Conservation (phyloP, 2,888 invertebrate species). For the Drosophila subquinaria region DNA sequence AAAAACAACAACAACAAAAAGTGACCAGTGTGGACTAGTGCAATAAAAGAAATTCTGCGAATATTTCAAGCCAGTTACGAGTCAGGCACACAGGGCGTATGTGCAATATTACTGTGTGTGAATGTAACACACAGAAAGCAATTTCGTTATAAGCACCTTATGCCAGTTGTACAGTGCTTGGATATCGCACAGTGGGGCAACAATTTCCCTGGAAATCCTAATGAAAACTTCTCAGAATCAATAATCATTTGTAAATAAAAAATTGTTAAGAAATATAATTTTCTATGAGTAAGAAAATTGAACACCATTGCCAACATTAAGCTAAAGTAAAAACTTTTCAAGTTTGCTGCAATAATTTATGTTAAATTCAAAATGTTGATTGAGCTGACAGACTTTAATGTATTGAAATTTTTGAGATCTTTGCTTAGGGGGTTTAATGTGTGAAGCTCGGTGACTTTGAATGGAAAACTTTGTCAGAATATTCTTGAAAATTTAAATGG, state of each 20-base stretch:
- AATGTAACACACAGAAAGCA: slow-evolving; percentile 36
- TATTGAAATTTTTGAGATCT: neutral
- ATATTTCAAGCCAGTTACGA: slow-evolving; percentile 65
- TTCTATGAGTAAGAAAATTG: neutral
- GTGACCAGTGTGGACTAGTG: slow-evolving; percentile 60
- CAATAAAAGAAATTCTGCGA: slow-evolving; percentile 76
- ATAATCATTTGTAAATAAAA: neutral
- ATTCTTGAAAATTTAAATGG: neutral
- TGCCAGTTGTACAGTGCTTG: slow-evolving; percentile 49
- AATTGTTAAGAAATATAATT: neutral
- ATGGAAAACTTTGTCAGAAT: neutral
- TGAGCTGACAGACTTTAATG: neutral
- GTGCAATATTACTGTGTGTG: slow-evolving; percentile 47
- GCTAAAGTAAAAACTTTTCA: neutral
- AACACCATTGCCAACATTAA: neutral
- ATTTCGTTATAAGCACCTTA: slow-evolving; percentile 72
- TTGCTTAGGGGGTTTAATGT: no score
- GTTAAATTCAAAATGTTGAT: neutral
- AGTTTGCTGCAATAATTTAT: neutral
- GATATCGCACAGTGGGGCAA: slow-evolving; percentile 36
- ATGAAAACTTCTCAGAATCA: neutral
- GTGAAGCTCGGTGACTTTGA: neutral
- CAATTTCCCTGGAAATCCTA: neutral
- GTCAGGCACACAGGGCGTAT: slow-evolving; percentile 57
- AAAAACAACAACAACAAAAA: slow-evolving; percentile 43